Base-by-base conservation (phyloP, 2,888 invertebrate genomes). In the Troides oblongomaculatus region DNA sequence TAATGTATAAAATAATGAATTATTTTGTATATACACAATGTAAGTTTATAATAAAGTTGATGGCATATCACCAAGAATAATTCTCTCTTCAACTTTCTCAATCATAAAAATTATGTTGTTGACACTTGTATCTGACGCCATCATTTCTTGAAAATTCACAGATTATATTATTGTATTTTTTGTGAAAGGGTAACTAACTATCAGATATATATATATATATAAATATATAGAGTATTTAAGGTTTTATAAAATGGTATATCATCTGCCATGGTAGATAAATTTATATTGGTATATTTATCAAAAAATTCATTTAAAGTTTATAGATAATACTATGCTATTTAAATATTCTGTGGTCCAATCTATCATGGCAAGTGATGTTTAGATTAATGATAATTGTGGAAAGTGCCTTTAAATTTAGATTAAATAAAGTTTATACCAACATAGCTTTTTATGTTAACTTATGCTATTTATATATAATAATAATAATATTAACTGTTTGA, bases 401-500 rank as follows among this genome's bases (percentile, higher is more conserved):
- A 92, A 92, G 92, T 92, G 92, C 92, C 92, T 92, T 92, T 90
- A 87, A 88, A 88, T 84, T 88, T 90, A 91, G 88, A 90, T 84
- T 86, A 87, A 90, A 86, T 90, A 92, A 92, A 90, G 84, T 91
- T 91, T 92, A 91, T 92, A 92, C 90, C 87, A 86, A 90, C 87
- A 90, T 91, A 92, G 91, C 90, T 92, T 91, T 90, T 91, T 92
- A 92, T 90, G 92, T 92, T 92, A 89, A 88, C 85, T 88, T 90
- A 91, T 89, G 90, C 90, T 92, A 91, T 92, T 91, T 91, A 92
- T 90, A 89, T 21, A 21, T 21, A 90, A 88, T 85, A 90, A 85
- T 87, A 89, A 90, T 91, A 92, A 92, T 89, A 90, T 90, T 92
- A 91, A 91, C 86, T 92, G 92, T 92, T 92, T 92, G 88, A 92